Conservation (phyloP, 2,113 vertebrate species). For the Rhadina sibilatrix region DNA sequence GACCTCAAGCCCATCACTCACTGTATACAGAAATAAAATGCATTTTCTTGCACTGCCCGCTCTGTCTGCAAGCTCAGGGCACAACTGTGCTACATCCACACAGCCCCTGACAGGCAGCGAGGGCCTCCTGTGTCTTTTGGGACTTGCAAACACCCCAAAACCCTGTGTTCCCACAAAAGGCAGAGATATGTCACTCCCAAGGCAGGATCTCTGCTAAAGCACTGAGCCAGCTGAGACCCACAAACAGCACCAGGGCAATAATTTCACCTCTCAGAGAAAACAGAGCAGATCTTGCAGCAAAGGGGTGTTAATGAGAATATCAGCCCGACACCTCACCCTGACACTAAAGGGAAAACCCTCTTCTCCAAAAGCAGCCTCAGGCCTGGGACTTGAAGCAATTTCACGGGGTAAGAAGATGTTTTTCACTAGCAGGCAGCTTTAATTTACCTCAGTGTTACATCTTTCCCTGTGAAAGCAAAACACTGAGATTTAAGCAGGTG, state of each 20-base stretch:
- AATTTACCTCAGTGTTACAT: not conserved
- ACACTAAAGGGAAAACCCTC: not conserved
- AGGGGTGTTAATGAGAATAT: not conserved
- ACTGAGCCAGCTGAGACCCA: not conserved
- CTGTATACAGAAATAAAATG: not conserved
- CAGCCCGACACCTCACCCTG: fast-evolving
- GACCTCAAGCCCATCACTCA: not conserved
- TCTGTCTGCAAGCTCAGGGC: not conserved
- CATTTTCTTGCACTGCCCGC: not conserved
- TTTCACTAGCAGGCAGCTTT: not conserved
- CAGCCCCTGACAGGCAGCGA: fast-evolving
- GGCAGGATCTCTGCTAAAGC: not conserved
- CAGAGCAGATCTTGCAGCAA: not conserved
- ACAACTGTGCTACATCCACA: fast-evolving
- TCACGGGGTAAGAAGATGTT: not conserved
- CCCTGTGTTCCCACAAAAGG: not conserved
- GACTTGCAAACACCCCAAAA: not conserved
- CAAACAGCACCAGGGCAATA: not conserved
- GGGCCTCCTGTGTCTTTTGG: not conserved
- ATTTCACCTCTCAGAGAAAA: not conserved
- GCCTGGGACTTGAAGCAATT: not conserved
- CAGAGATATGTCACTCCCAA: fast-evolving
- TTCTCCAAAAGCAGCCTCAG: not conserved
- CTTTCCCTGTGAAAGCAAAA: not conserved
- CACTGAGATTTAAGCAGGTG: not conserved